Conservation (phyloP, 2,113 vertebrate species). For the Bos taurus region ARS-UCD2.0 NC_037328.1:60262501-60263000, state of each 20-base stretch:
- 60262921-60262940: background rate
- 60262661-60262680: slow-evolving; percentile 23
- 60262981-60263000: background rate
- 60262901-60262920: background rate
- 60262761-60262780: background rate
- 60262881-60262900: background rate
- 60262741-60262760: background rate
- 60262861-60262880: background rate
- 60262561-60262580: background rate
- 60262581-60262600: background rate
- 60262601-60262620: slow-evolving; percentile 15
- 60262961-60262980: background rate
- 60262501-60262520: fast-evolving
- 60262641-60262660: background rate
- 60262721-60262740: background rate
- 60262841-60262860: background rate
- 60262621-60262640: background rate
- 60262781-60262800: background rate
- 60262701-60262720: slow-evolving; percentile 13
- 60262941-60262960: background rate
- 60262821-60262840: background rate
- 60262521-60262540: background rate
- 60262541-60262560: background rate
- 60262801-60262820: background rate
- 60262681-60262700: background rate